Percentiles rank a stretch among this genome's conserved stretches.
Evolutionary conservation across 64 coral and sea anemone genomes (phyloP).

Genomic region (Actinia equina): DNA sequence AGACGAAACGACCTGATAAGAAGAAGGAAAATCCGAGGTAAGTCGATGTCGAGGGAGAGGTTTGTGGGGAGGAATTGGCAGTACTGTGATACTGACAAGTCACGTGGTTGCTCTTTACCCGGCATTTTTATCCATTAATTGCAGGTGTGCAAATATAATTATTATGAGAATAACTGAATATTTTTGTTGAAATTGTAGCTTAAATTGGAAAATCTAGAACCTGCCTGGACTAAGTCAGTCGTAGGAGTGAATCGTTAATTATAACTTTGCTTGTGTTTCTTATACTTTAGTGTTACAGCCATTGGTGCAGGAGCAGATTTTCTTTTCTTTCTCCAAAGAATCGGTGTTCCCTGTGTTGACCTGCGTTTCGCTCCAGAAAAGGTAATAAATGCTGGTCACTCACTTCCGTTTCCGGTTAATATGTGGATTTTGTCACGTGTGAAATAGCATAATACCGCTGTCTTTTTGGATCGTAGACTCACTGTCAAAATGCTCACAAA

Average conservation of each 20-base stretch:
- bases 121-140: no score
- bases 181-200: no score
- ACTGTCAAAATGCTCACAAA: no score
- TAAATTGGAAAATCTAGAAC: no score
- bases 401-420: background rate
- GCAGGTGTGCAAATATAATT: no score
- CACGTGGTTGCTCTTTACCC: no score
- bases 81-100: background rate
- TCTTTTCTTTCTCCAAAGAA: conserved; percentile 40
- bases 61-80: background rate
- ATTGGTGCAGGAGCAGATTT: conserved; percentile 73
- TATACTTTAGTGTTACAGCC: conserved; percentile 3
- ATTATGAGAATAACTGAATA: no score
- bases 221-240: no score
- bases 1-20: conserved; percentile 27
- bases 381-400: conserved; percentile 13
- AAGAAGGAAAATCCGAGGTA: conserved; percentile 24
- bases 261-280: background rate
- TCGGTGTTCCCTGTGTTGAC: conserved; percentile 75
- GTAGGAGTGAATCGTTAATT: background rate
- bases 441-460: no score
- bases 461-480: no score
- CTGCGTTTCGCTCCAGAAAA: conserved; percentile 55
- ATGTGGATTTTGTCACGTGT: no score
- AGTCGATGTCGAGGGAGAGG: background rate